Conservation (phyloP, 2,113 vertebrate species). For the Holacanthus passer region DNA sequence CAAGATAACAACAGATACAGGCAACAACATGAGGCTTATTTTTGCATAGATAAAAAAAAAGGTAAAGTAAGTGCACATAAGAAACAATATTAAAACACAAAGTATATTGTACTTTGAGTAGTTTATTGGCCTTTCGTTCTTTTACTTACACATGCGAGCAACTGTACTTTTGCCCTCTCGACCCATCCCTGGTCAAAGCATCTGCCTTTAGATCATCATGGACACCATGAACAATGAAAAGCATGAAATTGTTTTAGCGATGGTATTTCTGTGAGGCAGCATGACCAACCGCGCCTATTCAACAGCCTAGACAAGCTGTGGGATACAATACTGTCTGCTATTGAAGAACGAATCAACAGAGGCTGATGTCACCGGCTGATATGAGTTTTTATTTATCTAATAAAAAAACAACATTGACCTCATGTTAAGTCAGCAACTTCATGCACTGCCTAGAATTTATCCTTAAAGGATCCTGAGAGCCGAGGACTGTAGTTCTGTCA, state of each 20-base stretch:
- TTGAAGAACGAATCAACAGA: not conserved
- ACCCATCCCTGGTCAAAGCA: no score
- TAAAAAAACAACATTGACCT: slow-evolving; percentile 19
- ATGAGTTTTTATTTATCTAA: slow-evolving; percentile 10
- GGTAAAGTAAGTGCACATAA: no score
- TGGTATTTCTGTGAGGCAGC: slow-evolving; percentile 21
- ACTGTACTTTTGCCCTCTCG: no score
- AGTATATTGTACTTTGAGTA: no score
- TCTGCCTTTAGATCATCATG: not conserved
- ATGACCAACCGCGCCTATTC: slow-evolving; percentile 31
- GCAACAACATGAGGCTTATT: no score
- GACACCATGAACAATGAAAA: slow-evolving; percentile 30
- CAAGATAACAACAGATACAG: no score
- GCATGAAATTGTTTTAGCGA: slow-evolving; percentile 29
- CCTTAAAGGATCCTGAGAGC: not conserved
- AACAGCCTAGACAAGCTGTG: not conserved
- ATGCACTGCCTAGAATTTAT: not conserved
- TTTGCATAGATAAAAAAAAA: no score
- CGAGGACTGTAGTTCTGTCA: not conserved
- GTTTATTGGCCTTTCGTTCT: no score
- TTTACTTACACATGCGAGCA: no score
- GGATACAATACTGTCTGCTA: not conserved
- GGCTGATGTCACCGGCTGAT: slow-evolving; percentile 33
- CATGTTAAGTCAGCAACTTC: not conserved
- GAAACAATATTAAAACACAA: no score